Percentiles rank a stretch among this genome's conserved stretches.
Conservation (phyloP, 2,797 vertebrate species). For the Darevskia nairensis region DNA sequence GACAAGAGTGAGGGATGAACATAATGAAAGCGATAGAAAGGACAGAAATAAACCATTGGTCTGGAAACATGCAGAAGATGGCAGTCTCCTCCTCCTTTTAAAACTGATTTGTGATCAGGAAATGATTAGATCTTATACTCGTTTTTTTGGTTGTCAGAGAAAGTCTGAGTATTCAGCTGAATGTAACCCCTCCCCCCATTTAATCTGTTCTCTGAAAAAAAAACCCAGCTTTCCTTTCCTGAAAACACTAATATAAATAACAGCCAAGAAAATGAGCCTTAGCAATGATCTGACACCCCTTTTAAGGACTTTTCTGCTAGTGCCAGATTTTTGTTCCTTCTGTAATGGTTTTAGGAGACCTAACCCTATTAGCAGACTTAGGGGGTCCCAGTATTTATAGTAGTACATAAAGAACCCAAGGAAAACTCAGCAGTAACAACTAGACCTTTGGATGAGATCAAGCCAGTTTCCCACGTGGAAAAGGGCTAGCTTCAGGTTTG, state of each 20-base stretch:
- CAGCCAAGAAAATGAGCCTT: not conserved
- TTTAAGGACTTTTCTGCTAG: not conserved
- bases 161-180: not conserved
- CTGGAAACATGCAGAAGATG: not conserved
- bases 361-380: not conserved
- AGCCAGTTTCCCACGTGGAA: no score
- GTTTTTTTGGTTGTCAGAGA: not conserved
- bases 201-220: not conserved
- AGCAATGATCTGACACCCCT: not conserved
- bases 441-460: no score
- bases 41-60: not conserved
- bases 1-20: conserved; percentile 8
- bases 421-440: no score
- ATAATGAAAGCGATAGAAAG: not conserved
- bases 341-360: not conserved
- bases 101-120: not conserved
- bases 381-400: no score
- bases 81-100: not conserved
- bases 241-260: conserved; percentile 17
- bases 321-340: not conserved
- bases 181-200: not conserved
- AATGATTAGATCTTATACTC: not conserved
- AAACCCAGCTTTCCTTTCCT: not conserved
- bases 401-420: no score
- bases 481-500: no score